These are phyloP conservation scores for Tilapia sparmanii DNA, from an alignment of 2,113 vertebrate genomes.

Conservation along the genomic window DNA sequence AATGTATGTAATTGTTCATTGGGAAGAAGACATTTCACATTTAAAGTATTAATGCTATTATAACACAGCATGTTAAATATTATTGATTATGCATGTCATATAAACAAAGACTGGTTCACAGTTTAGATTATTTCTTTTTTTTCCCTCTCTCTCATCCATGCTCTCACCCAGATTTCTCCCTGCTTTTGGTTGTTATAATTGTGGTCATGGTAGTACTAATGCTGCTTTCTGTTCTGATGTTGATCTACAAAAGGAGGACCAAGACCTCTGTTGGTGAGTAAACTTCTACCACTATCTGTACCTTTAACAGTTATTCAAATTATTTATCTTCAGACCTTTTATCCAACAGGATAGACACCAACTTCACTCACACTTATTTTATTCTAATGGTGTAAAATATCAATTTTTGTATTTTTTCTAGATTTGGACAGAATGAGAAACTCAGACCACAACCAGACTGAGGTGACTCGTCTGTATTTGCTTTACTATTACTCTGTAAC, in stretches of 20 bases:
- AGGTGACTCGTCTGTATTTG: neutral
- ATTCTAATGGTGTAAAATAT: neutral
- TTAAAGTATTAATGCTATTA: neutral
- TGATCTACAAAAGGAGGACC: neutral
- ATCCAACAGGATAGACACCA: neutral
- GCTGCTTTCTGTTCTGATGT: neutral
- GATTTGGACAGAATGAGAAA: neutral
- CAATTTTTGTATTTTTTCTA: rapidly evolving
- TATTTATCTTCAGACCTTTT: neutral
- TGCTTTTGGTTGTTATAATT: neutral
- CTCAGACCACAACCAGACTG: neutral
- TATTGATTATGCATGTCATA: neutral
- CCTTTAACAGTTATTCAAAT: neutral
- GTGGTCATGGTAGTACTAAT: neutral
- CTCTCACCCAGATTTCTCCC: neutral
- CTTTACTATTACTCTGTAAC: neutral
- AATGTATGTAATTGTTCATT: neutral
- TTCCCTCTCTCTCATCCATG: rapidly evolving
- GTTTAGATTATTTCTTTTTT: neutral
- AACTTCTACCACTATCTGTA: neutral
- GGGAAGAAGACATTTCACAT: neutral
- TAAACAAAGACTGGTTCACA: neutral
- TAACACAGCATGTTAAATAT: neutral
- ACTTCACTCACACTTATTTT: neutral
- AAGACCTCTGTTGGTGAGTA: neutral